Evolutionary conservation across 1,140 invertebrate species (phyloP).

Genomic region (Panulirus ornatus): DNA sequence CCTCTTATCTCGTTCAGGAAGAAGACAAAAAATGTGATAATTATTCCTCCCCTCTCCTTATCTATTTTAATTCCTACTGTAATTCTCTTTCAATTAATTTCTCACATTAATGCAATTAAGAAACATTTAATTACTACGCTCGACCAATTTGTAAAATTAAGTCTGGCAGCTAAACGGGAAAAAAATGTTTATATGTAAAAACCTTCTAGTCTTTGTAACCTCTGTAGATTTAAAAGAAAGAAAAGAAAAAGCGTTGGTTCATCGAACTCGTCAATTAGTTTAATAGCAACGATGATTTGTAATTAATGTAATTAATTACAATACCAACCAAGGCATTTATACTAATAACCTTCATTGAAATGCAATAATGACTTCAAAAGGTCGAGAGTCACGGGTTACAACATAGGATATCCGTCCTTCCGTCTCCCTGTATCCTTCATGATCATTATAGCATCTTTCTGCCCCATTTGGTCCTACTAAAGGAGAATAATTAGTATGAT

Average conservation of each 20-base stretch:
- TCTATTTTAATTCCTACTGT: neutral
- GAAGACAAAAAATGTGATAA: no score
- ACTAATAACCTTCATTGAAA: conserved; percentile 49
- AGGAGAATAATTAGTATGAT: no score
- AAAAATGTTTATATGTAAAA: neutral
- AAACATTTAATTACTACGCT: neutral
- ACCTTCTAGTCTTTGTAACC: neutral
- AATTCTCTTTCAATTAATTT: conserved; percentile 6
- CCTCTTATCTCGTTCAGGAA: no score
- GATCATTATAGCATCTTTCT: no score
- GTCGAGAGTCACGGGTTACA: neutral
- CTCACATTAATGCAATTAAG: neutral
- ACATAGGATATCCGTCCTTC: neutral
- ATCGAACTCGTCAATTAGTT: conserved; percentile 55
- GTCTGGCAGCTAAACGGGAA: neutral
- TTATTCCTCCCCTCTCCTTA: neutral
- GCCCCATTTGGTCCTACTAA: no score
- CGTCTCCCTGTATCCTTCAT: neutral
- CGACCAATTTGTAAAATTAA: conserved; percentile 4
- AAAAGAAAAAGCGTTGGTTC: neutral
- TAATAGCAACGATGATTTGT: conserved; percentile 51
- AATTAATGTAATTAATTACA: conserved; percentile 60
- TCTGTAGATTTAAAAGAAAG: neutral
- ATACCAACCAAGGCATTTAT: conserved; percentile 56
- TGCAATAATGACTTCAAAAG: conserved; percentile 33